Conservation (phyloP, 2,888 invertebrate species). For the Arge pagana region DNA sequence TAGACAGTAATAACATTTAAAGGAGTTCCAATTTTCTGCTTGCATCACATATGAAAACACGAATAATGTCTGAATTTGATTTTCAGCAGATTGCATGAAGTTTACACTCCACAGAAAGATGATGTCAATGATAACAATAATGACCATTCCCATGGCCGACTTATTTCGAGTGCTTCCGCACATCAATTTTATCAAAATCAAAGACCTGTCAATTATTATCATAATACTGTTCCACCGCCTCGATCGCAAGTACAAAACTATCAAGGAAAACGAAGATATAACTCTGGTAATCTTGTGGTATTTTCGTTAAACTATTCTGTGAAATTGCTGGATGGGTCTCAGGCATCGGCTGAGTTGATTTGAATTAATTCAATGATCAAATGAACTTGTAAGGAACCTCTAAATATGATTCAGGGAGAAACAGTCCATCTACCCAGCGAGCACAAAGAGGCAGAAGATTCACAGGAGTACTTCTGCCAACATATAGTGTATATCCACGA, state of each 20-base stretch:
- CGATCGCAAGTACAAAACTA: slow-evolving; percentile 48
- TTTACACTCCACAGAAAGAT: slow-evolving; percentile 25
- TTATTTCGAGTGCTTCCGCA: slow-evolving; percentile 38
- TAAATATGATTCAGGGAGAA: slow-evolving; percentile 46
- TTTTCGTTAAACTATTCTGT: neutral
- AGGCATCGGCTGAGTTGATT: too few relatives aligned
- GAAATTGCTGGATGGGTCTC: too few relatives aligned
- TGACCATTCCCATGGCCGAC: slow-evolving; percentile 32
- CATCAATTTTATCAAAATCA: slow-evolving; percentile 48
- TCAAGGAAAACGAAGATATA: slow-evolving; percentile 51
- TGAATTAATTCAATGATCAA: too few relatives aligned
- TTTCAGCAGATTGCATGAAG: slow-evolving; percentile 41
- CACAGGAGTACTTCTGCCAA: slow-evolving; percentile 36
- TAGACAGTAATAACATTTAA: slow-evolving; percentile 13
- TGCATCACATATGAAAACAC: neutral
- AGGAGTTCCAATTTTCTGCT: neutral
- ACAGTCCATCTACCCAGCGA: slow-evolving; percentile 45
- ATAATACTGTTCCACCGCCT: slow-evolving; percentile 36
- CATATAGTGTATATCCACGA: slow-evolving; percentile 38
- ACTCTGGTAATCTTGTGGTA: slow-evolving; percentile 39
- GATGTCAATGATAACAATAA: slow-evolving; percentile 29
- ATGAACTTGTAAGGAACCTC: neutral
- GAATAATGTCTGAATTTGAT: slow-evolving; percentile 16
- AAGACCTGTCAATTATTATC: slow-evolving; percentile 36
- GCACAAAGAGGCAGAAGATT: slow-evolving; percentile 45